Conservation (phyloP, 1,140 invertebrate genomes). For the Potamilus streckersoni region DNA sequence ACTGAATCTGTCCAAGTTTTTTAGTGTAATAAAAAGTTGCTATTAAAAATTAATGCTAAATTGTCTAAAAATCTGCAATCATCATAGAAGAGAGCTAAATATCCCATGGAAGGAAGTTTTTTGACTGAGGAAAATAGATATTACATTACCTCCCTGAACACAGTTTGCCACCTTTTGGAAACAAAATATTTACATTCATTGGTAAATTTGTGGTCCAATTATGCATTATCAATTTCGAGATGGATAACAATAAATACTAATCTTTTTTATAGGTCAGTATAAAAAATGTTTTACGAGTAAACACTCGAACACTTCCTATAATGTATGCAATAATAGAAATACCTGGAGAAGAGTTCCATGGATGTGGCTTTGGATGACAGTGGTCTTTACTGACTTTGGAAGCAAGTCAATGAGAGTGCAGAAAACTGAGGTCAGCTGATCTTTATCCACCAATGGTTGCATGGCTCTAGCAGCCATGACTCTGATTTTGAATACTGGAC, state of each 20-base stretch:
- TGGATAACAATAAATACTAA: too few species aligned
- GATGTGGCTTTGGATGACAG: constrained; percentile 68
- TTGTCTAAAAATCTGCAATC: too few species aligned
- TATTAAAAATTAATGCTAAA: too few species aligned
- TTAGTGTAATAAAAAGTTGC: too few species aligned
- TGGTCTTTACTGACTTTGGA: constrained; percentile 36
- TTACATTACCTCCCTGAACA: not conserved
- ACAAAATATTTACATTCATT: not conserved
- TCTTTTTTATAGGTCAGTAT: not conserved
- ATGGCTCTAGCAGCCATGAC: constrained; percentile 77
- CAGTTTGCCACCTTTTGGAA: not conserved
- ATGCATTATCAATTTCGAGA: too few species aligned
- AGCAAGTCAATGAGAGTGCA: constrained; percentile 44
- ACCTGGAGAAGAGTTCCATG: constrained; percentile 74
- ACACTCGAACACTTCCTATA: not conserved
- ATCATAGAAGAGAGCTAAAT: not conserved
- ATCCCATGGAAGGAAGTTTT: not conserved
- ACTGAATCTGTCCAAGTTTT: too few species aligned
- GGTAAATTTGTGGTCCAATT: too few species aligned
- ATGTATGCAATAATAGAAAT: not conserved
- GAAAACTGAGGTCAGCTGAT: constrained; percentile 52
- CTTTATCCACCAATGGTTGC: constrained; percentile 73
- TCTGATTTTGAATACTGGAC: constrained; percentile 75
- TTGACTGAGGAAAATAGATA: not conserved
- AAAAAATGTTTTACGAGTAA: not conserved